Evolutionary conservation across 2,888 invertebrate genomes (phyloP).

Genomic region (Ophion obscuratus): DNA sequence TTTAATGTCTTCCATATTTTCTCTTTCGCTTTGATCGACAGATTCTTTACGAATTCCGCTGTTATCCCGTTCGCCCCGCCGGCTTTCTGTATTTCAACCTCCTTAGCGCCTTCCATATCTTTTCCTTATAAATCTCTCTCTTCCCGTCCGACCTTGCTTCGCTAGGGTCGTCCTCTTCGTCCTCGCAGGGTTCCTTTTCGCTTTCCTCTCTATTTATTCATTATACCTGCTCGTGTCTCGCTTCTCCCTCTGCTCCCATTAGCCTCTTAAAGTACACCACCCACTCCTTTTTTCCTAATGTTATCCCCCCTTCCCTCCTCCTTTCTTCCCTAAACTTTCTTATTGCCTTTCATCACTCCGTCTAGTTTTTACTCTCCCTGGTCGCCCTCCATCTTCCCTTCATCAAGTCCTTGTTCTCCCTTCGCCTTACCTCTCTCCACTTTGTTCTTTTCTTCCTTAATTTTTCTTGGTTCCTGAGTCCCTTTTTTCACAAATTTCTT

Average conservation of each 20-base stretch:
- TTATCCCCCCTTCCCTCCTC: background rate
- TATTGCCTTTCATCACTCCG: slow-evolving; percentile 36
- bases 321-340: slow-evolving; percentile 20
- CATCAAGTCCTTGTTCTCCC: slow-evolving; percentile 8
- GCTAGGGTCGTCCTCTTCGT: no score
- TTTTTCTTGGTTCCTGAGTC: slow-evolving; percentile 3
- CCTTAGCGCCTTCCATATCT: slow-evolving; percentile 18
- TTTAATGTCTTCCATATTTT: no score
- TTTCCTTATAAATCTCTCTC: slow-evolving; percentile 6
- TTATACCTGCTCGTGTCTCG: no score
- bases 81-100: background rate
- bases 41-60: no score
- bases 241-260: no score
- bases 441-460: slow-evolving; percentile 1
- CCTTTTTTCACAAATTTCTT: slow-evolving; percentile 10
- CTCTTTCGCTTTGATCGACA: no score
- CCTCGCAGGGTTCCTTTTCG: no score
- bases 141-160: background rate
- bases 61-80: no score
- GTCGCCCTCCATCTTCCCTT: slow-evolving; percentile 31
- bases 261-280: no score
- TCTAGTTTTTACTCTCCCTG: background rate
- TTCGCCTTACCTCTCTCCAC: background rate
- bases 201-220: no score
- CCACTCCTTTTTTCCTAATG: background rate